Base-by-base conservation (phyloP, 2,888 invertebrate genomes). In the Scaptomyza cyrtandrae region DNA sequence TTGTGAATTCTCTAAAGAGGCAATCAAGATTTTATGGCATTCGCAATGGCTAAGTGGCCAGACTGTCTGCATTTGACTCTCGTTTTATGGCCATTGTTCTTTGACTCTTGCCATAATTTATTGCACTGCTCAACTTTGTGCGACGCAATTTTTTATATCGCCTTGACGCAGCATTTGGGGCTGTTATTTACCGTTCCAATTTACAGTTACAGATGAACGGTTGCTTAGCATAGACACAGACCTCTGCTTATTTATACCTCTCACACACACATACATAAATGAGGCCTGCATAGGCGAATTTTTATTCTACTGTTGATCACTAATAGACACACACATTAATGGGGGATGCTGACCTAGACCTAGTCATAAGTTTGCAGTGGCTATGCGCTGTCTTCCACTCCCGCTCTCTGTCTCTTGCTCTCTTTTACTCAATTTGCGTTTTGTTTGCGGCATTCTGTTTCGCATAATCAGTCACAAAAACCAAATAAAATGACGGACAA, bases 381-480 rank as follows among this genome's bases (percentile, higher is more conserved):
- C 37, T 44, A 37, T 49, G 45, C 43, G 39, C 43, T 6, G 43
- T 48, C 7, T 14, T 14, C 16, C 37, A 10, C 13, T 14, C n/a
- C n/a, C 31, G 6, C 13, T 41, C 46, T 37, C 62, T 49, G 44
- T 43, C 35, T 24, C 11, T 3, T 11, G 16, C 52, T 46, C 62
- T 61, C 63, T 63, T 31, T 11, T 41, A 33, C 53, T 63, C 35
- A 31, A 19, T 54, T 58, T 27, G 37, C 64, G 43, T 14, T 53
- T 27, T 3, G n/a, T 53, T 27, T 3, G n/a, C 16, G 48, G n/a
- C 41, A 46, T 68, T 66, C 53, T 45, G 13, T 49, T 48, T 53
- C 46, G 48, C 48, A 54, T 16, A 66, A 81, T 84, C 83, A 84
- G 88, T 85, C 88, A 85, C 70, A 84, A 81, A 52, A 50, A 50